Conservation (phyloP, 2,888 invertebrate genomes). For the Laspeyria flexula region DNA sequence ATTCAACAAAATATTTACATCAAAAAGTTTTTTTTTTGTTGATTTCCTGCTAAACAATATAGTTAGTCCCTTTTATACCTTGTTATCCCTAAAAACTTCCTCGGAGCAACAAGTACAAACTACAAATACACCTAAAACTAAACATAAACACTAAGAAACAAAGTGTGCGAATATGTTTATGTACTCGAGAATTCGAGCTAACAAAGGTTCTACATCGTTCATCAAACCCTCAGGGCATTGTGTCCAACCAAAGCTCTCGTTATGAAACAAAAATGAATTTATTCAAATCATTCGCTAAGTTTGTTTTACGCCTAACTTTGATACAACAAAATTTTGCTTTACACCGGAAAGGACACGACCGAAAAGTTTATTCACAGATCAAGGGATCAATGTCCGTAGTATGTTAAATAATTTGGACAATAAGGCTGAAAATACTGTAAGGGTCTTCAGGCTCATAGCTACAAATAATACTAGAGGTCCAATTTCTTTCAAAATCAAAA, state of each 20-base stretch:
- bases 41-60: too few species aligned
- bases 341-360: neutral
- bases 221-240: neutral
- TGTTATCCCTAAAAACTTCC: too few species aligned
- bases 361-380: neutral
- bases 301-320: neutral
- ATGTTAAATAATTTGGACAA: neutral
- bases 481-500: conserved; percentile 25
- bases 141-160: neutral
- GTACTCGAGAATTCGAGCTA: neutral
- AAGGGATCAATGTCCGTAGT: neutral
- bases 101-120: too few species aligned
- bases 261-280: neutral
- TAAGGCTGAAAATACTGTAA: neutral
- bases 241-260: neutral
- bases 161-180: neutral
- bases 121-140: too few species aligned
- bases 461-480: neutral
- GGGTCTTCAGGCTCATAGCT: neutral
- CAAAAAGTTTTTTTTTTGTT: too few species aligned
- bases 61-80: too few species aligned
- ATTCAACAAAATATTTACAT: too few species aligned
- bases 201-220: neutral
- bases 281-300: conserved; percentile 2
- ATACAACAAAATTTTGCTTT: neutral